Evolutionary conservation across 1,140 invertebrate genomes (phyloP).

Genomic region (Marisa cornuarietis): DNA sequence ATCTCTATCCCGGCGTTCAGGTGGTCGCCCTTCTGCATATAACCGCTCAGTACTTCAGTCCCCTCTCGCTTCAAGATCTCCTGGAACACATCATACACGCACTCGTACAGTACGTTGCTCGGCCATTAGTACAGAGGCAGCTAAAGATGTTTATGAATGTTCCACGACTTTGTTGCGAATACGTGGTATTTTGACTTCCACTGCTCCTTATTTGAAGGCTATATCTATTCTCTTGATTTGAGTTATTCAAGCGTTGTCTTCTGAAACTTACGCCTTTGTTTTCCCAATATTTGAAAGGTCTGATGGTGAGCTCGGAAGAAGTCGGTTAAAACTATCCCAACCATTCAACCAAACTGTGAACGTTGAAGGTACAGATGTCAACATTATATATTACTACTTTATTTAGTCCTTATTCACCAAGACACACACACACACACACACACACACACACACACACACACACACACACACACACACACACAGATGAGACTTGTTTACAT

Average conservation of each 20-base stretch:
- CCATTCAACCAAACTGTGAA: not conserved
- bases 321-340: not conserved
- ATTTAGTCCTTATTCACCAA: too few relatives aligned
- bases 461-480: too few relatives aligned
- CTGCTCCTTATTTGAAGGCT: not conserved
- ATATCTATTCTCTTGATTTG: not conserved
- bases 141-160: too few relatives aligned
- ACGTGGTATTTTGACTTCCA: not conserved
- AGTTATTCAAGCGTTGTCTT: not conserved
- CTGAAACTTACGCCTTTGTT: not conserved
- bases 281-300: not conserved
- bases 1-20: conserved; percentile 23
- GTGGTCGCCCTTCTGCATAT: conserved; percentile 10
- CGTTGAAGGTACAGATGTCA: conserved; percentile 1
- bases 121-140: too few relatives aligned
- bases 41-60: not conserved
- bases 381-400: not conserved
- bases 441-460: too few relatives aligned
- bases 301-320: conserved; percentile 4
- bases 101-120: too few relatives aligned
- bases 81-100: not conserved
- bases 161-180: not conserved
- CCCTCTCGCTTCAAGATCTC: not conserved
- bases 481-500: too few relatives aligned
- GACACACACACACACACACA: too few relatives aligned